These are phyloP conservation scores for Ylistrum balloti DNA, from an alignment of 1,140 invertebrate genomes.

Conservation along the genomic window DNA sequence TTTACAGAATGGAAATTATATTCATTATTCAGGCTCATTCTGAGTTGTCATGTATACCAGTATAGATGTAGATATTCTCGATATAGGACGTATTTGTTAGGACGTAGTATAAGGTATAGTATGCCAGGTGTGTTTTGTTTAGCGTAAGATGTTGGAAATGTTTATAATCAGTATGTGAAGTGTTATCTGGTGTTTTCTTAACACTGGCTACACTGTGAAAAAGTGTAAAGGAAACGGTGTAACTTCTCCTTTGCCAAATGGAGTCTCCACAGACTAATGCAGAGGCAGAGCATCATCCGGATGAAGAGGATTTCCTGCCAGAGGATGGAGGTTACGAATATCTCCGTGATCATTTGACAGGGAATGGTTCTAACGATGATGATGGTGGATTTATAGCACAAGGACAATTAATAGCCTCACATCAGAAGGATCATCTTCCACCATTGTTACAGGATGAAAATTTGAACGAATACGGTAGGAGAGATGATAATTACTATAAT, in stretches of 20 bases:
- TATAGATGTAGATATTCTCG: neutral
- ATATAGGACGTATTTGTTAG: neutral
- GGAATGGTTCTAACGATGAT: neutral
- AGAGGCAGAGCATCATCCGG: neutral
- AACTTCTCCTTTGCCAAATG: neutral
- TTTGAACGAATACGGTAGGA: neutral
- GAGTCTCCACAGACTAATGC: neutral
- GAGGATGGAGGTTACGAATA: constrained; percentile 7
- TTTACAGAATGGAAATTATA: neutral
- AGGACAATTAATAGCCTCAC: neutral
- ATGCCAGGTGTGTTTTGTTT: too few relatives aligned
- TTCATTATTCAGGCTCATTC: neutral
- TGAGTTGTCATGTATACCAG: neutral
- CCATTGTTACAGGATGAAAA: neutral
- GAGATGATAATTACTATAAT: neutral
- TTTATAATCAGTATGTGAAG: neutral
- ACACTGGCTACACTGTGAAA: neutral
- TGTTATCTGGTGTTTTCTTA: neutral
- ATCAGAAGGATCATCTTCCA: neutral
- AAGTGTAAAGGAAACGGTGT: neutral
- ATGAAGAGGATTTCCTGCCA: constrained; percentile 16
- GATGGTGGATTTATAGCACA: neutral
- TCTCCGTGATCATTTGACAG: neutral
- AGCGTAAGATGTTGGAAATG: neutral
- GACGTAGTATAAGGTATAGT: neutral